phyloP scores from a whole-genome alignment of 2,797 vertebrate genomes.

The Sternotherus odoratus region DNA sequence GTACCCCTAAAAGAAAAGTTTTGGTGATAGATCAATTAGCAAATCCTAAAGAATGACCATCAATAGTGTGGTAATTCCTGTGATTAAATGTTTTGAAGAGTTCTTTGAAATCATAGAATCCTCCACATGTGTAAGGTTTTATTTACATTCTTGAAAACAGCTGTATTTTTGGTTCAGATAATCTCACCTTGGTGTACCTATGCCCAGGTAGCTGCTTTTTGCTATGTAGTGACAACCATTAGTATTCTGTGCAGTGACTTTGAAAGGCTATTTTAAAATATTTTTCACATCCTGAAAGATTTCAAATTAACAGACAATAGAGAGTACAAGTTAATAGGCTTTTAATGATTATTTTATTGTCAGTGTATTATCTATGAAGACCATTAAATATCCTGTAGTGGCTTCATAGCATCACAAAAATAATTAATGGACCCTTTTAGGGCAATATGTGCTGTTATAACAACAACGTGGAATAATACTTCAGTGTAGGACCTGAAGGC shows the following conservation, averaged over 20 bases:
- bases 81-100: background rate
- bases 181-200: background rate
- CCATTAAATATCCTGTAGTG: constrained; percentile 67
- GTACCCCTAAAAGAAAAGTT: constrained; percentile 2
- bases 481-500: constrained; percentile 61
- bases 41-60: constrained; percentile 48
- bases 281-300: constrained; percentile 22
- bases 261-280: constrained; percentile 10
- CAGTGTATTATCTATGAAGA: constrained; percentile 43
- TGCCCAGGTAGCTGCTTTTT: background rate
- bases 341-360: constrained; percentile 47
- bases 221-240: background rate
- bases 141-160: background rate
- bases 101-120: constrained; percentile 18
- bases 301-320: constrained; percentile 63
- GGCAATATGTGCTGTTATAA: constrained; percentile 48
- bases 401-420: constrained; percentile 50
- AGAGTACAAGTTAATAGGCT: background rate
- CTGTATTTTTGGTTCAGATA: background rate
- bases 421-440: constrained; percentile 70
- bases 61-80: constrained; percentile 25
- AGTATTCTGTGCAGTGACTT: background rate
- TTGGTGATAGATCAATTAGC: constrained; percentile 33
- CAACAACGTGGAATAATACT: constrained; percentile 65
- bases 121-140: background rate